A percentile compares a stretch with the other conserved stretches of the same genome.
phyloP scores from a whole-genome alignment of 2,113 vertebrate genomes.

The Edolisoma coerulescens region DNA sequence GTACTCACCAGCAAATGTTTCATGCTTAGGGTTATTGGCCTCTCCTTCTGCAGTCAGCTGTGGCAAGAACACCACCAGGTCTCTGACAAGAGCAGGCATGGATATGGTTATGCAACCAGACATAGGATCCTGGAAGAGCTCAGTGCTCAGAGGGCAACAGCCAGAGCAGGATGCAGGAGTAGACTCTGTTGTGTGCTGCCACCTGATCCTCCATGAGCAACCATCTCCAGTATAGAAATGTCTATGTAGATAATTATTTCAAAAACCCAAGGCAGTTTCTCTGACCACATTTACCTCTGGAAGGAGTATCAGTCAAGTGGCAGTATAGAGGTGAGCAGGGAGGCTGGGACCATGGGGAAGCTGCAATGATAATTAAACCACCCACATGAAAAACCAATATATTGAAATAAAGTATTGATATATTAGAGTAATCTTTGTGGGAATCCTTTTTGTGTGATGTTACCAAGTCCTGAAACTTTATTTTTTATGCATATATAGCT shows the following conservation, averaged over 20 bases:
- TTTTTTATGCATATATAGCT: neutral
- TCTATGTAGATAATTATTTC: neutral
- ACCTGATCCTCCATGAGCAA: neutral
- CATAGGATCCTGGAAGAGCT: neutral
- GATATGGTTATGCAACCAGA: neutral
- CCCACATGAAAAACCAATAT: accelerated
- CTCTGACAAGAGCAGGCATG: neutral
- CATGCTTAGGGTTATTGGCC: neutral
- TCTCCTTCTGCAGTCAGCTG: neutral
- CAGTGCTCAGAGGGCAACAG: accelerated
- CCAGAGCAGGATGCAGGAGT: neutral
- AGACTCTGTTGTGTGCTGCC: neutral
- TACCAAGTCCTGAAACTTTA: neutral
- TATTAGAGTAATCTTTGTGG: neutral
- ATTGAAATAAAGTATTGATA: neutral
- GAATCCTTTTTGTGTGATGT: neutral
- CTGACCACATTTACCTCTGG: neutral
- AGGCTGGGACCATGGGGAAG: neutral
- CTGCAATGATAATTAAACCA: neutral
- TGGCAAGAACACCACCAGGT: neutral
- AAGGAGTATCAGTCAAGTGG: neutral
- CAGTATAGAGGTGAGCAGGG: neutral
- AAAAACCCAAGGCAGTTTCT: neutral
- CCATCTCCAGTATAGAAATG: neutral
- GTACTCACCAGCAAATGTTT: neutral